Base-by-base conservation (phyloP, 1,140 invertebrate species). In the Augochlora pura region DNA sequence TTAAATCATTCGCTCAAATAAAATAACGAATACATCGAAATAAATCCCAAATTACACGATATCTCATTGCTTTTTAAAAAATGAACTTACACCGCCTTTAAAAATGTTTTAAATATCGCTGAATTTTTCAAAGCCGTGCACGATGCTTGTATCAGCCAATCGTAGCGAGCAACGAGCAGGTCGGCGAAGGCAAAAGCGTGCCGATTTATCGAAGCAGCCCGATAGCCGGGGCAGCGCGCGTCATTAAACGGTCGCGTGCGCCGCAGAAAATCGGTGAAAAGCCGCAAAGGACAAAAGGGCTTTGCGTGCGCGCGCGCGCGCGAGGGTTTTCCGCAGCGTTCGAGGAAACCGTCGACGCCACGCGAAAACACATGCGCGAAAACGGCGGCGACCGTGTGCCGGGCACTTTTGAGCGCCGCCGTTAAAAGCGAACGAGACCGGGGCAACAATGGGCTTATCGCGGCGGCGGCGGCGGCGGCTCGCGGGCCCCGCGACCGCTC, bases 361-460 rank as follows among this genome's bases (percentile, higher is more conserved):
- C 71, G 57, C 59, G 64, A 67, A 65, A 85, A 76, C 83, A 68
- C 70, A 71, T 39, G 49, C 18, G 63, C 18, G 63, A 57, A 67
- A 74, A 16, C n/a, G 32, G 49, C 16, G 25, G 0, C 59, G 54
- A 8, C 23, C 42, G 27, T 27, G 46, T 16, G 68, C n/a, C n/a
- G n/a, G n/a, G n/a, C 18, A 60, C 65, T 78, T 82, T 82, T 67
- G 68, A 52, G 66, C 65, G 39, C 1, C 27, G 80, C 25, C 62
- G 59, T 82, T 85, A 77, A 86, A 86, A 82, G 54, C 75, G 72
- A 85, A 81, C 84, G 77, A 65, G 80, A 68, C 27, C 72, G 10
- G 69, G 65, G 60, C 69, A 83, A 86, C 85, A 86, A 86, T 81
- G 66, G 84, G 81, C 84, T 86, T 86, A 86, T 86, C 85, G 77